Evolutionary conservation across 2,113 vertebrate species (phyloP).

Genomic region (Dicrurus megarhynchus): DNA sequence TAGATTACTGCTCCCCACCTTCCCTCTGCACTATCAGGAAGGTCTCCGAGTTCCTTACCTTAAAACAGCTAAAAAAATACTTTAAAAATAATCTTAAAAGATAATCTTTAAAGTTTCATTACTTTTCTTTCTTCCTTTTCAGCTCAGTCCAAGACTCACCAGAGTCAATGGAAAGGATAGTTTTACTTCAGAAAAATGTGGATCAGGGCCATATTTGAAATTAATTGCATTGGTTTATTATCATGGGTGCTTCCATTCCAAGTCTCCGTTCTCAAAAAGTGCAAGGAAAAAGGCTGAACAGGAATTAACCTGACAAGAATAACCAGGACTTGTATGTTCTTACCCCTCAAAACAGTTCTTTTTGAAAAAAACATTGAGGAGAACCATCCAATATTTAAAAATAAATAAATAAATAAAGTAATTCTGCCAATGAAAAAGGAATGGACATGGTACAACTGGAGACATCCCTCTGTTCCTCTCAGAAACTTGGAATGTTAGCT

Average conservation of each 20-base stretch:
- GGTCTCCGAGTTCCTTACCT: not conserved
- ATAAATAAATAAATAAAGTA: not conserved
- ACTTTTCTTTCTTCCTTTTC: not conserved
- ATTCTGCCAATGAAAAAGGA: not conserved
- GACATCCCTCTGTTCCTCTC: not conserved
- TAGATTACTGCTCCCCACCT: not conserved
- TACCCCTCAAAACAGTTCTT: constrained; percentile 8
- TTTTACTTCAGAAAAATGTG: not conserved
- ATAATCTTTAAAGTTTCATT: not conserved
- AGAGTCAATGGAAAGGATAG: not conserved
- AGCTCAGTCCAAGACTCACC: not conserved
- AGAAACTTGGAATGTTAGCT: not conserved
- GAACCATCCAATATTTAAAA: not conserved
- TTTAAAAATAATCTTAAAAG: not conserved
- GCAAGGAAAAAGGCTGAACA: not conserved
- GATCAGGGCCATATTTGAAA: not conserved
- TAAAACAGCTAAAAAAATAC: not conserved
- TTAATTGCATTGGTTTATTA: not conserved
- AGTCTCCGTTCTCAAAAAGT: not conserved
- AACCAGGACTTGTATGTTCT: not conserved
- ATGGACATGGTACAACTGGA: not conserved
- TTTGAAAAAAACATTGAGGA: constrained; percentile 50
- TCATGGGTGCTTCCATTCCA: not conserved
- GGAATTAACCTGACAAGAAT: not conserved
- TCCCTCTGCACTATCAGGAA: not conserved